Percentiles rank a stretch among this genome's conserved stretches.
Conservation (phyloP, 2,113 vertebrate species). For the Corapipo altera region DNA sequence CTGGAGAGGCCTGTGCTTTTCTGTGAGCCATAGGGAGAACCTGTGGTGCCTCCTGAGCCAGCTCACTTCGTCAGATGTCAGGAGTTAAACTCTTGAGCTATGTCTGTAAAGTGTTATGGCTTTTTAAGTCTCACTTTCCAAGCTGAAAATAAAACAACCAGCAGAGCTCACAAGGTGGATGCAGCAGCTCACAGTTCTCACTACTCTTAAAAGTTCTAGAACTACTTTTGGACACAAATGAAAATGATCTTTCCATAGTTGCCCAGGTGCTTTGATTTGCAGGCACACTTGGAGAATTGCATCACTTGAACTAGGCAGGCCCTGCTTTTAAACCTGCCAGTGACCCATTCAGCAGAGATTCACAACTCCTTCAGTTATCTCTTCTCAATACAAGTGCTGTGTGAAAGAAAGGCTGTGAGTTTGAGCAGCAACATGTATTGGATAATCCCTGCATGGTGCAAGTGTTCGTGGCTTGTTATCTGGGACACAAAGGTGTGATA, state of each 20-base stretch:
- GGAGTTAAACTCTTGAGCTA: background rate
- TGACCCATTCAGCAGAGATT: background rate
- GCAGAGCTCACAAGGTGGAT: background rate
- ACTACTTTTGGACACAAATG: background rate
- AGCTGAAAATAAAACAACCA: background rate
- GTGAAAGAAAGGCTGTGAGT: background rate
- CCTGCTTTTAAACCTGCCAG: background rate
- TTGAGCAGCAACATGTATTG: background rate
- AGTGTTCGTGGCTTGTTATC: background rate
- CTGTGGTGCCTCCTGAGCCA: background rate
- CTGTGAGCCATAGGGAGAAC: background rate
- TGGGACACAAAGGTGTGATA: background rate
- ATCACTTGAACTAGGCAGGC: background rate
- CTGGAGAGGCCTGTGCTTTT: background rate
- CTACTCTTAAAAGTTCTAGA: background rate
- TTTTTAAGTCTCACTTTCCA: background rate
- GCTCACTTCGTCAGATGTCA: background rate
- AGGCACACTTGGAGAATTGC: background rate
- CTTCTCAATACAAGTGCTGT: background rate
- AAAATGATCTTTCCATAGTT: background rate
- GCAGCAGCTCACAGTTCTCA: background rate
- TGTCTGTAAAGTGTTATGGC: background rate
- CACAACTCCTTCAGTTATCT: background rate
- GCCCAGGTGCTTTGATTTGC: background rate
- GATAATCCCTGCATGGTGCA: accelerated